Percentiles rank a stretch among this genome's conserved stretches.
Evolutionary conservation across 2,888 invertebrate species (phyloP).

Genomic region (Cephus nigrinus): DNA sequence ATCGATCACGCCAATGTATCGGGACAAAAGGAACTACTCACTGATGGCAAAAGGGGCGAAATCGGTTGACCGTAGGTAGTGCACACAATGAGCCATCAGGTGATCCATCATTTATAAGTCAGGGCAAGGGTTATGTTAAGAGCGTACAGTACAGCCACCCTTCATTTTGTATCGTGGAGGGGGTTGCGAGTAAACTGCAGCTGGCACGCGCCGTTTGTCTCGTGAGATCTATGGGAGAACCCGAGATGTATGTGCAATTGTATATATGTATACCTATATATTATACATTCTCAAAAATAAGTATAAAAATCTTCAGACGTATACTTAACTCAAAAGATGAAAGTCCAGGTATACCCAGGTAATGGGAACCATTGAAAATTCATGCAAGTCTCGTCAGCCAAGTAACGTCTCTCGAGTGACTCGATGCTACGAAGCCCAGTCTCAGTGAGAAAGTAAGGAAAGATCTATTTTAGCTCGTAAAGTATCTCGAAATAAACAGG

Average conservation of each 20-base stretch:
- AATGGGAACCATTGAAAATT: background rate
- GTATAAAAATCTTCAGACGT: background rate
- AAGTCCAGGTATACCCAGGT: background rate
- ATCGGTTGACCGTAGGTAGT: constrained; percentile 41
- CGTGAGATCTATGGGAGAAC: background rate
- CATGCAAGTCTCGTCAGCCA: background rate
- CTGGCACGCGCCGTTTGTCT: constrained; percentile 24
- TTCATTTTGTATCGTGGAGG: constrained; percentile 1
- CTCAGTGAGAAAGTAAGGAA: background rate
- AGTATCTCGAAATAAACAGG: constrained; percentile 17
- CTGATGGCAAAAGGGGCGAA: constrained; percentile 27
- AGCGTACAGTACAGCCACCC: constrained; percentile 28
- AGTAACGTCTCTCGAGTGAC: background rate
- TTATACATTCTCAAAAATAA: background rate
- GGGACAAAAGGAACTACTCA: constrained; percentile 26
- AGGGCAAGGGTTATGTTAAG: constrained; percentile 47
- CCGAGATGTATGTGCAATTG: background rate
- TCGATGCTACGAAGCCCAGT: background rate
- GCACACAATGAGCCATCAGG: constrained; percentile 46
- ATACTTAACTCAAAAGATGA: background rate
- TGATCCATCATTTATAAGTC: constrained; percentile 52
- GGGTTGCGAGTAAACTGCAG: constrained; percentile 21
- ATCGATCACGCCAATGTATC: constrained; percentile 38
- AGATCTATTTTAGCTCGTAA: constrained; percentile 10
- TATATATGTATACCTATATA: background rate